Evolutionary conservation across 2,888 invertebrate genomes (phyloP).

Genomic region (Caenorhabditis sp.): DNA sequence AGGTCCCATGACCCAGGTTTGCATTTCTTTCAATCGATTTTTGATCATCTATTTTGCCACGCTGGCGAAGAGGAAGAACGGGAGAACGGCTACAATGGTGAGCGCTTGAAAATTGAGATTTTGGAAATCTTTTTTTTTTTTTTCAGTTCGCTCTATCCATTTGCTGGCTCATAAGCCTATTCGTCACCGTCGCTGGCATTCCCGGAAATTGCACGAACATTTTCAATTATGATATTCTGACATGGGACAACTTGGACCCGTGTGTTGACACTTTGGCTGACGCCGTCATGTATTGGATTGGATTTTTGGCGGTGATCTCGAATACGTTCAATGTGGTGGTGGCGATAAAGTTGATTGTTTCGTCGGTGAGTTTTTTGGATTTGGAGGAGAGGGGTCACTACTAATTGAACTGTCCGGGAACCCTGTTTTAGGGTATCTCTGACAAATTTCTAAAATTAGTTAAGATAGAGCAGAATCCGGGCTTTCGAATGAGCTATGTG

Average conservation of each 20-base stretch:
- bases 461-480: too few relatives aligned
- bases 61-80: conserved; percentile 45
- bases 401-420: too few relatives aligned
- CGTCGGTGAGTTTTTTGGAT: conserved; percentile 51
- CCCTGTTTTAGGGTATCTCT: too few relatives aligned
- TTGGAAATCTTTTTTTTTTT: not conserved
- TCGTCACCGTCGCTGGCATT: conserved; percentile 48
- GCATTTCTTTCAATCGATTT: conserved; percentile 57
- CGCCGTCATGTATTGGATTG: conserved; percentile 56
- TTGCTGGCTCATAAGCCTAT: conserved; percentile 51
- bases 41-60: conserved; percentile 51
- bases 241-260: conserved; percentile 63
- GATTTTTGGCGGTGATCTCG: conserved; percentile 49
- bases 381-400: too few relatives aligned
- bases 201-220: conserved; percentile 60
- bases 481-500: too few relatives aligned
- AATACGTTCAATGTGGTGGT: conserved; percentile 58
- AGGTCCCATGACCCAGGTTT: conserved; percentile 60
- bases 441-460: too few relatives aligned
- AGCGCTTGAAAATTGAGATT: not conserved
- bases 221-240: conserved; percentile 58
- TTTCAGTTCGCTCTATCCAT: conserved; percentile 22
- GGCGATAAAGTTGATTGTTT: conserved; percentile 48
- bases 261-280: conserved; percentile 55
- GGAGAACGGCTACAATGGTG: conserved; percentile 26